Base-by-base conservation (phyloP, 2,888 invertebrate genomes). In the Apamea sordens region DNA sequence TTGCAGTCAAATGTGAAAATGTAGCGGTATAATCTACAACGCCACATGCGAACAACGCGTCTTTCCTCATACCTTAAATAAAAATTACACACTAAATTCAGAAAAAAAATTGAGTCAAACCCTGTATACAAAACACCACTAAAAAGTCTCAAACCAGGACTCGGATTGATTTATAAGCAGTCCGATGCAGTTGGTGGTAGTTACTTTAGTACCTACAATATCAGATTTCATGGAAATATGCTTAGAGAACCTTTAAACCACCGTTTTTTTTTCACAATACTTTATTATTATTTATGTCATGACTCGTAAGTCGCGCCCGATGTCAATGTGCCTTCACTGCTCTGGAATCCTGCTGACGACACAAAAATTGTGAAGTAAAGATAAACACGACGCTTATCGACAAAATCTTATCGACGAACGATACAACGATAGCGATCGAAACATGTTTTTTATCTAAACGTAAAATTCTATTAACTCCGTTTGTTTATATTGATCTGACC, bases 401-500 rank as follows among this genome's bases (percentile, higher is more conserved):
- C 4, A 69, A 61, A 64, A 56, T n/a, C 67, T 72, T 86, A 83
- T 77, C 82, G 63, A 44, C 15, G 68, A 73, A n/a, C 59, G 64
- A 63, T 70, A 44, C 44, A 77, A 21, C 64, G 47, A 74, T 83
- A 86, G 2, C 24, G 13, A 79, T 80, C 77, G n/a, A 44, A 74
- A 84, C 75, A 76, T 36, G 80, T 77, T 80, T 75, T 47, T 85
- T 86, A 84, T 85, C 80, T 70, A 70, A 87, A 85, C 73, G 73
- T 87, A 73, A 70, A 86, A 87, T 86, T 82, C 74, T 75, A 85
- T 79, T 85, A 77, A 69, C 72, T 32, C 63, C 75, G 44, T 80
- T 84, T 84, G 84, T 85, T 87, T 85, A 73, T 73, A 84, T 84
- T 75, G 67, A 74, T 74, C 72, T 85, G 77, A 85, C 79, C 79